Conservation (phyloP, 2,113 vertebrate species). For the Salvelinus fontinalis region DNA sequence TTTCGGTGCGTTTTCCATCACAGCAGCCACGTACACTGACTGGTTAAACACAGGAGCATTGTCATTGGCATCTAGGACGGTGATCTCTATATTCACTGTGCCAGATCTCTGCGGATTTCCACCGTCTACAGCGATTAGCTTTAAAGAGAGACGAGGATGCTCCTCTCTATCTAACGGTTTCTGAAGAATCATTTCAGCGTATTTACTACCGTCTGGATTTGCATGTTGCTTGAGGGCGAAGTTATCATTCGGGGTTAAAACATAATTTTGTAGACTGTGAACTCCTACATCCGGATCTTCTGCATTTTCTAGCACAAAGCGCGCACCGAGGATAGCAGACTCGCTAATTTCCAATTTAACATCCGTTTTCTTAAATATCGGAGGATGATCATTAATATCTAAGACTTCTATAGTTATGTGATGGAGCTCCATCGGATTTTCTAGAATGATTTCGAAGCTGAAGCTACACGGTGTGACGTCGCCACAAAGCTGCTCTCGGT, state of each 20-base stretch:
- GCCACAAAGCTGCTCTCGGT: conserved; percentile 69
- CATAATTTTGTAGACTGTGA: conserved; percentile 67
- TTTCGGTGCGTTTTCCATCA: conserved; percentile 53
- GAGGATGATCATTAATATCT: conserved; percentile 77
- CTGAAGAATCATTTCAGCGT: conserved; percentile 66
- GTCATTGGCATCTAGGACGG: conserved; percentile 69
- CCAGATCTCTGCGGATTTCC: conserved; percentile 61
- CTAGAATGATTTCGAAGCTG: conserved; percentile 67
- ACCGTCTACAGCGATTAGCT: conserved; percentile 67
- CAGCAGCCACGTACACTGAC: conserved; percentile 50
- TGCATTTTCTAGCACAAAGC: conserved; percentile 62
- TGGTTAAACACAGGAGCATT: conserved; percentile 66
- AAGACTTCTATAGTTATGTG: conserved; percentile 65
- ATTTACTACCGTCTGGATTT: conserved; percentile 52
- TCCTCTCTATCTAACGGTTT: conserved; percentile 64
- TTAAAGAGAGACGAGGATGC: conserved; percentile 55
- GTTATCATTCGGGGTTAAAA: conserved; percentile 62
- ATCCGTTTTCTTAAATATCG: conserved; percentile 60
- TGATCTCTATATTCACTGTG: conserved; percentile 51
- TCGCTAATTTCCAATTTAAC: conserved; percentile 71
- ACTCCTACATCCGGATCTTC: conserved; percentile 67
- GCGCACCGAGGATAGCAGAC: conserved; percentile 58
- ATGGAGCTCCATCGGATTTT: conserved; percentile 75
- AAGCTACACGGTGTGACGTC: conserved; percentile 55
- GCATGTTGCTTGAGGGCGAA: conserved; percentile 57